Evolutionary conservation across 64 coral and sea anemone species (phyloP).

Genomic region (Montipora capricornis): DNA sequence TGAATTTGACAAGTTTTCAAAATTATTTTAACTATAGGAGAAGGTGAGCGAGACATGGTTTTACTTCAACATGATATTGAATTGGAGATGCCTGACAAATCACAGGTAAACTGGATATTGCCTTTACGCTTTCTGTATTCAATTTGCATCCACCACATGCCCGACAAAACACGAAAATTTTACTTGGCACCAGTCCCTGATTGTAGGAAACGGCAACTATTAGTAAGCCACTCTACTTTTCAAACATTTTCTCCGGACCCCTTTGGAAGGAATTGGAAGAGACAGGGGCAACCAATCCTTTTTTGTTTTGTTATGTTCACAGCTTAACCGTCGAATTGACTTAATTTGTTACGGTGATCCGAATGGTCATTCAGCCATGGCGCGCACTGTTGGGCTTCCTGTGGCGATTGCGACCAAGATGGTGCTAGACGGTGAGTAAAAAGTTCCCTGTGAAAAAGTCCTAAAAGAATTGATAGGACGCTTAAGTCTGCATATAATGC

Average conservation of each 20-base stretch:
- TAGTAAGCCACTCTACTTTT: too few relatives aligned
- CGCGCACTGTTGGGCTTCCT: slow-evolving; percentile 86
- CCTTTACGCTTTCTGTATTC: neutral
- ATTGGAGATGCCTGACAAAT: slow-evolving; percentile 83
- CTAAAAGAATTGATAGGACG: too few relatives aligned
- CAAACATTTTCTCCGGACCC: too few relatives aligned
- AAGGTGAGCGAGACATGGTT: slow-evolving; percentile 90
- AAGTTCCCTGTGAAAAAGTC: neutral
- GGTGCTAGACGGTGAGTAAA: slow-evolving; percentile 78
- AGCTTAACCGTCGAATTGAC: slow-evolving; percentile 87
- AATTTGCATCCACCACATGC: too few relatives aligned
- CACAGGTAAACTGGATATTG: slow-evolving; percentile 34
- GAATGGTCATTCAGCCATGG: slow-evolving; percentile 70
- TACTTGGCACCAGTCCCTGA: too few relatives aligned
- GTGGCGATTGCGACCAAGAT: slow-evolving; percentile 89
- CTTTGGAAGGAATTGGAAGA: too few relatives aligned
- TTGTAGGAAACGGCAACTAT: too few relatives aligned
- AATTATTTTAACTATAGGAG: slow-evolving; percentile 27
- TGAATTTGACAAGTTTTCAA: neutral
- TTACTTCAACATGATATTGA: slow-evolving; percentile 89
- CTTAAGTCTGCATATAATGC: too few relatives aligned
- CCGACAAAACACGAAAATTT: too few relatives aligned
- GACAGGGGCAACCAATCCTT: too few relatives aligned
- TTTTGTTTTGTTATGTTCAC: neutral
- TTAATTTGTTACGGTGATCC: slow-evolving; percentile 88